Conservation (phyloP, 2,797 vertebrate genomes). For the Micrastur ruficollis region DNA sequence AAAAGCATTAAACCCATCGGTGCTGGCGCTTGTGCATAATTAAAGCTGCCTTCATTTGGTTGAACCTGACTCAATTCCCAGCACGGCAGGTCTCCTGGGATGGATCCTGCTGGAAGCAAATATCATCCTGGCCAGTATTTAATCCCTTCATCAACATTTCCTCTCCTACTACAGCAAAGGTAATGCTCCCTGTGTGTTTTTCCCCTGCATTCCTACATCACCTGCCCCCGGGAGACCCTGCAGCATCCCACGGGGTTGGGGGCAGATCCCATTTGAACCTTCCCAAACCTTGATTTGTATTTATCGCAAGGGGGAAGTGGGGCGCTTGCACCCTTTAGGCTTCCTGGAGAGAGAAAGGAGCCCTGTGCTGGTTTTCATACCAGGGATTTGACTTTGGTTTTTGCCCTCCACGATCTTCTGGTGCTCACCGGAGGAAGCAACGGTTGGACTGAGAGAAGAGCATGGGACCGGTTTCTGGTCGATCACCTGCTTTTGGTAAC, state of each 20-base stretch:
- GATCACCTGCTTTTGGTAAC: not conserved
- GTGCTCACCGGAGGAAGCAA: not conserved
- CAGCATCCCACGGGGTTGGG: not conserved
- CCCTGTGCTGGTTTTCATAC: not conserved
- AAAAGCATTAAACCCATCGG: not conserved
- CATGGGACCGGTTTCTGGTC: fast-evolving
- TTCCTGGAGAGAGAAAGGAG: not conserved
- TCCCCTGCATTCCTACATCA: not conserved
- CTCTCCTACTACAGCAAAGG: not conserved
- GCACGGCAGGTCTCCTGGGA: not conserved
- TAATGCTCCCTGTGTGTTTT: not conserved
- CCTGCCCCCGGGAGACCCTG: not conserved
- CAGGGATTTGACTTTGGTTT: not conserved
- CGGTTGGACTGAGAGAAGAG: fast-evolving
- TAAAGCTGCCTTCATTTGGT: not conserved
- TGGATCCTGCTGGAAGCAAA: not conserved
- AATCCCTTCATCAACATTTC: not conserved
- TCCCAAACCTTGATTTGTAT: not conserved
- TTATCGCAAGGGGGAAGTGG: fast-evolving
- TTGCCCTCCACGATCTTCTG: not conserved
- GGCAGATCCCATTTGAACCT: not conserved
- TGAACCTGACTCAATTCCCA: not conserved
- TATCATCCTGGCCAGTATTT: not conserved
- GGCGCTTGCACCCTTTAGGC: fast-evolving
- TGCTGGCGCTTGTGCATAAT: fast-evolving